Conservation (phyloP, 1,140 invertebrate genomes). For the Anoplophora glabripennis region DNA sequence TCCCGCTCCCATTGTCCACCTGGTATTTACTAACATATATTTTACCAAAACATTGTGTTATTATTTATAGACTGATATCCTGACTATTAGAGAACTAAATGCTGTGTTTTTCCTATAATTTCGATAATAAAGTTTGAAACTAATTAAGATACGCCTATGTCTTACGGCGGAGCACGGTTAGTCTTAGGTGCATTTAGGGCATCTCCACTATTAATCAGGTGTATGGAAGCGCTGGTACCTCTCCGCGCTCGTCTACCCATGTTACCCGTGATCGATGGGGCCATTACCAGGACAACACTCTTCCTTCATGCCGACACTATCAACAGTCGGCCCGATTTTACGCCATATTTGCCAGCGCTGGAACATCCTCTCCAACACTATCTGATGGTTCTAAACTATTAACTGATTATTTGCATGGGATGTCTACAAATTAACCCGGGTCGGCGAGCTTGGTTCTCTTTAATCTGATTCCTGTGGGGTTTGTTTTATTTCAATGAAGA, state of each 20-base stretch:
- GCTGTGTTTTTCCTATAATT: no score
- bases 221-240: slow-evolving; percentile 19
- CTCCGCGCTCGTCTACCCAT: slow-evolving; percentile 27
- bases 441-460: background rate
- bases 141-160: no score
- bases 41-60: no score
- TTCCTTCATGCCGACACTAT: slow-evolving; percentile 30
- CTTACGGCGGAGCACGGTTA: background rate
- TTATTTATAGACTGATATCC: no score
- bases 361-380: slow-evolving; percentile 6
- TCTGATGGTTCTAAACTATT: slow-evolving; percentile 17
- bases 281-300: slow-evolving; percentile 24
- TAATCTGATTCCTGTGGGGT: no score
- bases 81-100: no score
- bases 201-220: slow-evolving; percentile 30
- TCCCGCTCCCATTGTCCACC: no score
- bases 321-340: slow-evolving; percentile 19
- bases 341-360: slow-evolving; percentile 23
- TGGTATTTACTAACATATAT: no score
- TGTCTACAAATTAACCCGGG: slow-evolving; percentile 9
- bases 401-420: slow-evolving; percentile 14
- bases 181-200: slow-evolving; percentile 22
- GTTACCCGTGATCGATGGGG: slow-evolving; percentile 31
- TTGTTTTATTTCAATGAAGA: no score
- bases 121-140: no score